Base-by-base conservation (phyloP, 2,888 invertebrate species). In the Hypomecis atomaria region DNA sequence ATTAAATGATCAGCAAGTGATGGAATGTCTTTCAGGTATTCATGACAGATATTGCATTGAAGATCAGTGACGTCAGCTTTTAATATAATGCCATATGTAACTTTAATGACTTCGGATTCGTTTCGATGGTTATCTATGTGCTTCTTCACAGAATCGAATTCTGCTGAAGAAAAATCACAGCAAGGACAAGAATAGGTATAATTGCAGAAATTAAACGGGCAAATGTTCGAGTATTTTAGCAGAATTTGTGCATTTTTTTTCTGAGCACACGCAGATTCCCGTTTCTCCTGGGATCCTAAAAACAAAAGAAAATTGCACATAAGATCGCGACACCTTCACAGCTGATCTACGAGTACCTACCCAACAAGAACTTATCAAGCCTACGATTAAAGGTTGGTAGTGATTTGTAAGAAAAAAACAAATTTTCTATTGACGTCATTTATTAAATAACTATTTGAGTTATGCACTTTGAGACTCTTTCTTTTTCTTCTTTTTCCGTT, bases 401-500 rank as follows among this genome's bases (percentile, higher is more conserved):
- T 23, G 3, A 42, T 43, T 34, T 10, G 8, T 40, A 40, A 9
- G 7, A 23, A 9, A 23, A n/a, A 45, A 13, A 23, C 8, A 45
- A 13, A 11, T 23, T 23, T 23, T 5, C 9, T 9, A 9, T 47
- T 8, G 9, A 33, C 1, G 6, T 3, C 9, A 6, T 49, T n/a
- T 11, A 11, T 37, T 49, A 3, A 48, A 11, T 49, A 13, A 37
- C 10, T 56, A 62, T 62, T 62, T 62, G 7, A n/a, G 54, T 23
- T 36, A 11, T 37, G 8, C 37, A 44, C 8, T 55, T 23, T 61
- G 48, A 34, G 23, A 11, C 4, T 65, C 38, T 59, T 53, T 66
- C 37, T 61, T 65, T 61, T 59, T 72, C 36, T 71, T 73, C 42
- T 66, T 56, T 38, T 68, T 70, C 34, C 69, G 73, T 38, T 77